Conservation (phyloP, 2,113 vertebrate species). For the Antennarius striatus region DNA sequence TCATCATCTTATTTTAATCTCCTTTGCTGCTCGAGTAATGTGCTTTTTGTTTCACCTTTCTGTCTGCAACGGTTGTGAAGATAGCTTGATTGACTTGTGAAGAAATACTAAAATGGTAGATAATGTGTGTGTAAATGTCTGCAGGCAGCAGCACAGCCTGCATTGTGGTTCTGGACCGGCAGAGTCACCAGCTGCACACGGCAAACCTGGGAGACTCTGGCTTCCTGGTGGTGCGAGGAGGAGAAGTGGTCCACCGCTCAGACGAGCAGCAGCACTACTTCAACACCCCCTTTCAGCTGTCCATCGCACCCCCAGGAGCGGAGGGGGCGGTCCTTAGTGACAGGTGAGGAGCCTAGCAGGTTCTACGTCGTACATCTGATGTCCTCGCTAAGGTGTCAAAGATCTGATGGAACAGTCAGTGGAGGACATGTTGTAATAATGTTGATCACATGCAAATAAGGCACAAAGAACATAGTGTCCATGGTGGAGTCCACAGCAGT, state of each 20-base stretch:
- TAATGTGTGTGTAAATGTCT: background rate
- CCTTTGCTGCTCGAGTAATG: too few relatives aligned
- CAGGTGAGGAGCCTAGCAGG: constrained; percentile 67
- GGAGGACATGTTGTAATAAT: background rate
- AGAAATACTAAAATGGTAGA: too few relatives aligned
- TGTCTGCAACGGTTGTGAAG: too few relatives aligned
- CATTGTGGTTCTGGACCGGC: constrained; percentile 91
- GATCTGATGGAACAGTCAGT: too few relatives aligned
- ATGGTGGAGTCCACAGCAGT: constrained; percentile 7
- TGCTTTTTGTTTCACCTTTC: too few relatives aligned
- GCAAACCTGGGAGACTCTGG: constrained; percentile 98
- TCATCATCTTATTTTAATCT: too few relatives aligned
- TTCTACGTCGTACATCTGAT: background rate
- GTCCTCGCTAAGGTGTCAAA: background rate
- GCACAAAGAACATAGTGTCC: background rate
- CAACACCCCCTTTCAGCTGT: constrained; percentile 95
- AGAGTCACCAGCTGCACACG: constrained; percentile 93
- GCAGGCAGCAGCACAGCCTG: constrained; percentile 95
- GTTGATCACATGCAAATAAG: constrained; percentile 4
- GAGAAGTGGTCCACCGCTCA: constrained; percentile 95
- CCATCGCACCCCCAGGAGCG: constrained; percentile 92
- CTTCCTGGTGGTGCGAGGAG: constrained; percentile 93
- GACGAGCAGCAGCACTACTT: constrained; percentile 98
- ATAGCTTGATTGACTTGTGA: too few relatives aligned
- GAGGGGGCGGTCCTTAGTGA: constrained; percentile 89